These are phyloP conservation scores for Drosophila pallidifrons DNA, from an alignment of 1,140 invertebrate species.

Conservation along the genomic window DNA sequence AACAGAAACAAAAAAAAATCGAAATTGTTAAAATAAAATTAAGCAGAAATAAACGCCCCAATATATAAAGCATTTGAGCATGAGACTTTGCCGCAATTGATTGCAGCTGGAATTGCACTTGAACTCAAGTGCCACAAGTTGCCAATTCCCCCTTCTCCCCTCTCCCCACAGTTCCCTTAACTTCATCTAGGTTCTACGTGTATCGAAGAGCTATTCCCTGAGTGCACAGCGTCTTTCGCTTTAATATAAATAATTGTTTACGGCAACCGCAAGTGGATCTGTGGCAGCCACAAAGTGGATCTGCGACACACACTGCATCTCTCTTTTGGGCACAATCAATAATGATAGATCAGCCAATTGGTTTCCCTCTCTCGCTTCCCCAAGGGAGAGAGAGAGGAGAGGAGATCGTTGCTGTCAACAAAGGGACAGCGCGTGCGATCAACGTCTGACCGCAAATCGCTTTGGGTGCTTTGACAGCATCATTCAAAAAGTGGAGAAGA, in stretches of 20 bases:
- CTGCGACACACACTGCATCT: constrained; percentile 47
- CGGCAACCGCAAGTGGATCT: constrained; percentile 51
- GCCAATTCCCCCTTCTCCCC: background rate
- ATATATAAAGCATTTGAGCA: constrained; percentile 22
- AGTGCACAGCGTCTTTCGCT: constrained; percentile 22
- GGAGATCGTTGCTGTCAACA: constrained; percentile 19
- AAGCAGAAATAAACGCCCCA: constrained; percentile 78
- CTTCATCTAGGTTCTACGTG: constrained; percentile 6
- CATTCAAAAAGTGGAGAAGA: constrained; percentile 74
- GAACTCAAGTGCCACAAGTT: background rate
- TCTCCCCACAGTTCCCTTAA: background rate
- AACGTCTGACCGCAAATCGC: constrained; percentile 78
- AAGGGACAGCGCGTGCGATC: constrained; percentile 62
- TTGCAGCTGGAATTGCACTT: constrained; percentile 20
- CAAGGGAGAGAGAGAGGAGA: background rate
- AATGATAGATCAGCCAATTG: constrained; percentile 64
- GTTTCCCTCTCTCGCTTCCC: background rate
- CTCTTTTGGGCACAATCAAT: constrained; percentile 81
- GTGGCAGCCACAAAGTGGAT: constrained; percentile 36
- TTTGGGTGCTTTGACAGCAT: constrained; percentile 80
- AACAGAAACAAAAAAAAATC: constrained; percentile 28
- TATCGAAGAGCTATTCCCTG: constrained; percentile 14
- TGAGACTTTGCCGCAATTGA: constrained; percentile 26
- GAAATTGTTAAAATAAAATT: constrained; percentile 80
- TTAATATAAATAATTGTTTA: constrained; percentile 77